These are phyloP conservation scores for Sylvia borin DNA, from an alignment of 2,797 vertebrate genomes.

Conservation along the genomic window DNA sequence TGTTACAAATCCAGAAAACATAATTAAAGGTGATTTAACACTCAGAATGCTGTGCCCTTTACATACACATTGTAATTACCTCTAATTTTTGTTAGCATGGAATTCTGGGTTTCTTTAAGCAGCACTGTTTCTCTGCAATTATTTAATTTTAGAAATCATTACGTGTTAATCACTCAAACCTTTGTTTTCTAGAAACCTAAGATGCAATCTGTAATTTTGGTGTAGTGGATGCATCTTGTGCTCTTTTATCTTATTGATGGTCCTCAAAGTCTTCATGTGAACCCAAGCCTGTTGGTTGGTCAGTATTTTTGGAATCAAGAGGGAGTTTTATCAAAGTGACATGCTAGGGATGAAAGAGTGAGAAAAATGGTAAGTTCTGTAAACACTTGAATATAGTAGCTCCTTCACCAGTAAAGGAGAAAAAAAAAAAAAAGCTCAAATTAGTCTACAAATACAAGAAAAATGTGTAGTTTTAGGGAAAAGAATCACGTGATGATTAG, in stretches of 20 bases:
- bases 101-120: background rate
- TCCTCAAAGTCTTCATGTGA: background rate
- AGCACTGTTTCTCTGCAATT: constrained; percentile 29
- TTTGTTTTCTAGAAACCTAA: constrained; percentile 20
- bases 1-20: constrained; percentile 42
- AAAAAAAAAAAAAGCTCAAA: background rate
- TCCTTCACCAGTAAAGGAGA: background rate
- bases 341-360: background rate
- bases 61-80: constrained; percentile 1
- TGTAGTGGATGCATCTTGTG: background rate
- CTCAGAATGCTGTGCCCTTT: constrained; percentile 38
- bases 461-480: background rate
- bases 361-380: background rate
- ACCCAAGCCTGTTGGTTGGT: no score
- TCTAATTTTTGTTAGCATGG: constrained; percentile 44
- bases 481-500: background rate
- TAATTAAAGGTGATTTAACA: constrained; percentile 53
- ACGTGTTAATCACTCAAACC: background rate
- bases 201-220: background rate
- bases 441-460: background rate
- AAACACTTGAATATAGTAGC: background rate
- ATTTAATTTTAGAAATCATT: constrained; percentile 47
- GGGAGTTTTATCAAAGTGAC: background rate
- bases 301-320: background rate
- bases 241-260: background rate